Conservation (phyloP, 2,113 vertebrate species). For the Echinops telfairi region DNA sequence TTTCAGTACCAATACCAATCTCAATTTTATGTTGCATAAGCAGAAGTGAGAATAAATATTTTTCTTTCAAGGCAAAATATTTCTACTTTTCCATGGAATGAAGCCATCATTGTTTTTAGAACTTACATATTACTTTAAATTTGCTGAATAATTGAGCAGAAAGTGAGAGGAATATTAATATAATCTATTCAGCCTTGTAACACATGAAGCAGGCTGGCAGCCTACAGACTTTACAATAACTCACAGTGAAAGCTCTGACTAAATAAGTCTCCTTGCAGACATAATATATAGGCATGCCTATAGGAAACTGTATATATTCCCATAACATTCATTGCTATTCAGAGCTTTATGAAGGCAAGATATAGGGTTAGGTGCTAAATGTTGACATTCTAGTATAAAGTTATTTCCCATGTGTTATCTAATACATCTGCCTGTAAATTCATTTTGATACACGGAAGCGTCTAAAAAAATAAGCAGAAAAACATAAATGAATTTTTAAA, state of each 20-base stretch:
- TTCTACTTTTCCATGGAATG: neutral
- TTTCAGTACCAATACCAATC: neutral
- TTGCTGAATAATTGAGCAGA: conserved; percentile 12
- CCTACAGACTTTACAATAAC: neutral
- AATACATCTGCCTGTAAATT: conserved; percentile 14
- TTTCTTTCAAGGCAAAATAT: conserved; percentile 38
- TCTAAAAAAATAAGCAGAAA: conserved; percentile 26
- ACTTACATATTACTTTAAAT: conserved; percentile 17
- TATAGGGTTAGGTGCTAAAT: neutral
- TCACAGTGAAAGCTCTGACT: neutral
- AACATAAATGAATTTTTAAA: neutral
- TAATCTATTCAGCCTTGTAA: neutral
- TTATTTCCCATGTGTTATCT: conserved; percentile 30
- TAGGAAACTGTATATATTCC: neutral
- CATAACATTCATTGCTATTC: neutral
- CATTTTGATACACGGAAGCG: conserved; percentile 12
- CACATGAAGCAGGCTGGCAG: neutral
- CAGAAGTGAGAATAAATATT: neutral
- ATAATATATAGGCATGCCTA: neutral
- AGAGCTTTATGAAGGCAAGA: neutral
- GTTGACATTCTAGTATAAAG: neutral
- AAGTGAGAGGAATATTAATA: conserved; percentile 9
- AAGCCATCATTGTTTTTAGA: conserved; percentile 40
- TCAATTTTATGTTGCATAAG: conserved; percentile 23
- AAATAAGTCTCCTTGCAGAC: neutral